Evolutionary conservation across 2,113 vertebrate genomes (phyloP), one percentile per base, ranked within the genome.

Genomic region (Meles meles): DNA sequence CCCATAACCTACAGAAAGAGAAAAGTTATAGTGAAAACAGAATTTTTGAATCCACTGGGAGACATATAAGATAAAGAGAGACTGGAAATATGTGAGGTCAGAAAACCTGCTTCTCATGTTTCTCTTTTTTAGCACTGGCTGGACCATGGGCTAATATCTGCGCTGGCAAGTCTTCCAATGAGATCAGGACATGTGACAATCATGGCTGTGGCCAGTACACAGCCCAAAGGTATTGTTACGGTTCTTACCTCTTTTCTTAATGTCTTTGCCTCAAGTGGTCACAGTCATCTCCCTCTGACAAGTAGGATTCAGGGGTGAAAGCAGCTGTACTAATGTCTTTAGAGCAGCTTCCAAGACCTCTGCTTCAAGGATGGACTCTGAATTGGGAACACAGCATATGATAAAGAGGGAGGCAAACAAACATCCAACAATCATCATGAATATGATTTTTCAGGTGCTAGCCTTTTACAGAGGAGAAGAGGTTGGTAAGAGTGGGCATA

Each of bases 141-240:
- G 34, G 25, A 6, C 85, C 1, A 18, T 99, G 98, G 98, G 98
- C 87, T 13, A 77, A 5, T 0, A 2, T 99, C 27, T 99, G 98
- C 74, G n/a, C 98, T 0, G 98, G 98, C 44, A 98, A 98, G 74
- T 97, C 98, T 31, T 98, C 94, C 44, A 99, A 99, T 0, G 97
- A 97, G 97, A 96, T 99, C 92, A 96, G 98, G 88, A 98, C 90
- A 4, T 98, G 98, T 17, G 98, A 99, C 5, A 82, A 1, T 0
- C 96, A 98, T 0, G 98, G 98, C 88, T 98, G 98, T 1, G 98
- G 98, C 71, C 97, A 96, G 81, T 99, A 97, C 0, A 95, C 96
- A 31, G 96, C 98, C 94, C 96, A 96, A n/a, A 98, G 98, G 98
- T 99, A 98, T 15, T 31, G 11, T 81, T 42, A 8, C 10, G n/a